Evolutionary conservation across 2,113 vertebrate genomes (phyloP).

Genomic region (Mustelus asterias): DNA sequence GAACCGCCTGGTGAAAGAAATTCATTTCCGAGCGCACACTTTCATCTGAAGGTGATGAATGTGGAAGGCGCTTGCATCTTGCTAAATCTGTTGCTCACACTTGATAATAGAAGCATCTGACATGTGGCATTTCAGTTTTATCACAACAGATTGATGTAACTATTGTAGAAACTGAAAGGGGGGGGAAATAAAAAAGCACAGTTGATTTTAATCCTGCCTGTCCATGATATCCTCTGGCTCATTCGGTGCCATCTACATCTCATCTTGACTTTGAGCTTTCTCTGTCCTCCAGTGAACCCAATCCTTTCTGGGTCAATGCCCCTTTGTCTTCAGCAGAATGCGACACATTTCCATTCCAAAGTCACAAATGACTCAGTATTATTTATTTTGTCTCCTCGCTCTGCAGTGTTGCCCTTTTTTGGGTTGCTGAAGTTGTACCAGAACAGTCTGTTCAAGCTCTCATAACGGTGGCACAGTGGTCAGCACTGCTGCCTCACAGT

Average conservation of each 20-base stretch:
- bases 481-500: too few relatives aligned
- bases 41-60: not conserved
- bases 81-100: not conserved
- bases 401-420: not conserved
- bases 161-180: not conserved
- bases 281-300: not conserved
- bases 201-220: not conserved
- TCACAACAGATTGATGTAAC: constrained; percentile 20
- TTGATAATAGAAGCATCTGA: not conserved
- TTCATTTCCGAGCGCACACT: not conserved
- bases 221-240: not conserved
- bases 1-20: not conserved
- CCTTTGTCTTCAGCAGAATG: not conserved
- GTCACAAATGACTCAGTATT: not conserved
- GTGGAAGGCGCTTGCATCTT: not conserved
- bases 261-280: not conserved
- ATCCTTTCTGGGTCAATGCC: not conserved
- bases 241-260: not conserved
- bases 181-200: not conserved
- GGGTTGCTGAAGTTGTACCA: not conserved
- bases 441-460: not conserved
- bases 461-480: too few relatives aligned
- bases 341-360: not conserved
- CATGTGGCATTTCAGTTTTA: constrained; percentile 12
- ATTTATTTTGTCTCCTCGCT: not conserved